Percentiles rank a stretch among this genome's conserved stretches.
Conservation (phyloP, 2,888 invertebrate species). For the Hemithea aestivaria region DNA sequence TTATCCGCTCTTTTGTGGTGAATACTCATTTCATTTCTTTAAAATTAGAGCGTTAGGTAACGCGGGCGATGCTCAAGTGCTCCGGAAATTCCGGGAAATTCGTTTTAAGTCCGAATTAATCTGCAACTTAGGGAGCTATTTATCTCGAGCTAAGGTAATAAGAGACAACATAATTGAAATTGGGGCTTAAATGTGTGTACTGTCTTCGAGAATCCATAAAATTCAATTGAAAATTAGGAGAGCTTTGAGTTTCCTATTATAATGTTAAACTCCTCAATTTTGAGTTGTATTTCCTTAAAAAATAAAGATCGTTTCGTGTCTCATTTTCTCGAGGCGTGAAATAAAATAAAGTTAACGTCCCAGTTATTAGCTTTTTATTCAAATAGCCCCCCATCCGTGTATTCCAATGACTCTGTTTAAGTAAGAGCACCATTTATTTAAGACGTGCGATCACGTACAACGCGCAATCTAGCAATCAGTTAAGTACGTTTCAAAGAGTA, state of each 20-base stretch:
- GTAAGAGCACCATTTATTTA: constrained; percentile 41
- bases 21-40: constrained; percentile 39
- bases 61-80: constrained; percentile 9
- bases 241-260: no score
- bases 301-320: constrained; percentile 3
- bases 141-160: constrained; percentile 2
- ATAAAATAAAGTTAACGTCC: constrained; percentile 22
- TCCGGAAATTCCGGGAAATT: constrained; percentile 27
- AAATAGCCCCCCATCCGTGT: constrained; percentile 29
- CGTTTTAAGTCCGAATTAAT: constrained; percentile 30
- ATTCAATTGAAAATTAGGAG: no score
- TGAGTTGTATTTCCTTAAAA: no score
- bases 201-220: no score
- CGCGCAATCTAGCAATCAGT: constrained; percentile 43
- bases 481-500: constrained; percentile 43
- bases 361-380: constrained; percentile 31
- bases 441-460: constrained; percentile 35
- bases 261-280: no score
- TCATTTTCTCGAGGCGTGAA: no score
- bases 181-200: background rate
- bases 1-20: constrained; percentile 56
- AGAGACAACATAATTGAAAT: constrained; percentile 7
- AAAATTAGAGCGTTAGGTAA: constrained; percentile 20
- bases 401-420: constrained; percentile 23
- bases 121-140: constrained; percentile 14